These are phyloP conservation scores for Platichthys stellatus DNA, from an alignment of 2,113 vertebrate genomes.

Conservation along the genomic window DNA sequence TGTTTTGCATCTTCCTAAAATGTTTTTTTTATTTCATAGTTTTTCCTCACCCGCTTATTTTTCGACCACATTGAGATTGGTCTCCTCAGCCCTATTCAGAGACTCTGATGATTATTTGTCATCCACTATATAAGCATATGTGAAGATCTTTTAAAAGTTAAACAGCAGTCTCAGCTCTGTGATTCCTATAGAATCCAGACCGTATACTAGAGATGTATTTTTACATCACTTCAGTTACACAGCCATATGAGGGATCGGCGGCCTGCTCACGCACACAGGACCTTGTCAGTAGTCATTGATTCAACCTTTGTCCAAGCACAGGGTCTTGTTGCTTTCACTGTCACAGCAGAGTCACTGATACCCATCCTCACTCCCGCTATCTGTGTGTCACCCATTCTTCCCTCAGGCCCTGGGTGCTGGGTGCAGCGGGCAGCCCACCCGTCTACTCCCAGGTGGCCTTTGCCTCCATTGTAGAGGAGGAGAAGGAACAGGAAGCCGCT, in stretches of 20 bases:
- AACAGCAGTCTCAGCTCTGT: background rate
- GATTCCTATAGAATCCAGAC: background rate
- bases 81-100: too few relatives aligned
- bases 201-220: background rate
- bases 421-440: constrained; percentile 80
- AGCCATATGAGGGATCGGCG: constrained; percentile 9
- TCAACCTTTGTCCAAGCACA: constrained; percentile 23
- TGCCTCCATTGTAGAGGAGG: constrained; percentile 94
- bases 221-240: constrained; percentile 1
- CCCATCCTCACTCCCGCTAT: background rate
- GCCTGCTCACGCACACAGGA: constrained; percentile 9
- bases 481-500: constrained; percentile 94
- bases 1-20: too few relatives aligned
- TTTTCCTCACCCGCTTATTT: background rate
- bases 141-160: background rate
- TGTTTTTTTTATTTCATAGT: too few relatives aligned
- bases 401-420: constrained; percentile 90
- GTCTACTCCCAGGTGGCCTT: constrained; percentile 86
- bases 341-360: constrained; percentile 11
- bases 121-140: background rate
- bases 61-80: background rate
- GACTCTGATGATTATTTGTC: too few relatives aligned
- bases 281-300: constrained; percentile 37
- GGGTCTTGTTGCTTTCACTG: constrained; percentile 20
- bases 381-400: background rate